Percentiles rank a stretch among this genome's conserved stretches.
Conservation (phyloP, 1,140 invertebrate genomes). For the Metopolophium dirhodum region DNA sequence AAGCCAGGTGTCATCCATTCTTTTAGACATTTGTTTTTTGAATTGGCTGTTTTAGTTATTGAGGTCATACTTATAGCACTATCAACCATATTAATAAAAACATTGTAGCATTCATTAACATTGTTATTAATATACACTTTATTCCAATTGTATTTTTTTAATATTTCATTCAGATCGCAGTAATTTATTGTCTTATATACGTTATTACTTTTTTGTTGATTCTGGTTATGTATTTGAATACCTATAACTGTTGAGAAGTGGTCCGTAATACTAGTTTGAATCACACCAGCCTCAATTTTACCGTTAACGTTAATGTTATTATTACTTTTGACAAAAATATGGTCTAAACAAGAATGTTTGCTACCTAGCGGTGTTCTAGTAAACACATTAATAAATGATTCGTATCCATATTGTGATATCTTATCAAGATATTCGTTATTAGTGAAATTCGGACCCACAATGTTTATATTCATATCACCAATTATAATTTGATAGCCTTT, state of each 20-base stretch:
- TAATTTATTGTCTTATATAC: too few species aligned
- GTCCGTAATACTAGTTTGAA: not conserved
- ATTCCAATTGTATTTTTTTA: not conserved
- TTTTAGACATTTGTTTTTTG: not conserved
- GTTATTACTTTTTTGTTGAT: too few species aligned
- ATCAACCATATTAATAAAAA: not conserved
- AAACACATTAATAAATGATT: not conserved
- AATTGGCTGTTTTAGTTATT: not conserved
- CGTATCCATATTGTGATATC: not conserved
- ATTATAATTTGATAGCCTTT: not conserved
- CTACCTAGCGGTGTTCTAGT: not conserved
- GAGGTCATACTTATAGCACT: not conserved
- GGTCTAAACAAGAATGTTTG: constrained; percentile 1
- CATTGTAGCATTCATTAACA: not conserved
- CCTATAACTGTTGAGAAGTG: too few species aligned
- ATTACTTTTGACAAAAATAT: not conserved
- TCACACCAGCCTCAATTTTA: not conserved
- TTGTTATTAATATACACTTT: not conserved
- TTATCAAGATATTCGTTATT: not conserved
- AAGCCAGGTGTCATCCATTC: not conserved
- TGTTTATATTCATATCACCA: not conserved
- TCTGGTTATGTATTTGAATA: too few species aligned
- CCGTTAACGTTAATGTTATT: too few species aligned
- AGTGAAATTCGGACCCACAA: not conserved
- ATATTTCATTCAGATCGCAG: not conserved